Evolutionary conservation across 2,797 vertebrate species (phyloP).

Genomic region (Gastrophryne carolinensis): DNA sequence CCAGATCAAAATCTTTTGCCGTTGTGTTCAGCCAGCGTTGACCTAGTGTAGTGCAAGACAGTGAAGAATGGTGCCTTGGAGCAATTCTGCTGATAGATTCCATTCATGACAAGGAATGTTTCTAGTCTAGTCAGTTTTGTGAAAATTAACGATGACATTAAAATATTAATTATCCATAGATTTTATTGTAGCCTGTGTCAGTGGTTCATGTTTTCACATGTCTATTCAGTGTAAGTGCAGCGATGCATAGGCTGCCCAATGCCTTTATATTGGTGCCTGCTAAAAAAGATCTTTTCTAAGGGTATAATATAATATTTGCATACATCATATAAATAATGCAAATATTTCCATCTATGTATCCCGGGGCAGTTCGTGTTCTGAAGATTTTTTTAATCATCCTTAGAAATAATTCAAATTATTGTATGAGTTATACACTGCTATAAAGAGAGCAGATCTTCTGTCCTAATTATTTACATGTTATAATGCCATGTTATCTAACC

Average conservation of each 20-base stretch:
- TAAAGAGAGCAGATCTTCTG: neutral
- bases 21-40: neutral
- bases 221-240: neutral
- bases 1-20: too few species aligned
- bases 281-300: neutral
- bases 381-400: neutral
- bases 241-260: neutral
- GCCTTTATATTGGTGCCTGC: neutral
- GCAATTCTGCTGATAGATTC: neutral
- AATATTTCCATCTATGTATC: neutral
- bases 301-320: neutral
- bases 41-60: neutral
- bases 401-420: neutral
- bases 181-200: neutral
- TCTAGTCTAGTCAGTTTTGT: neutral
- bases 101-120: neutral
- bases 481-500: too few species aligned
- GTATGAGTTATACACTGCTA: neutral
- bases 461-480: too few species aligned
- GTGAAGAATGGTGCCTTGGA: neutral
- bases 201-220: neutral
- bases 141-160: neutral
- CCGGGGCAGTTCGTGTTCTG: neutral
- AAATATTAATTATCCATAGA: neutral
- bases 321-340: neutral